Conservation (phyloP, 2,113 vertebrate genomes). For the Sphaerodactylus townsendi region DNA sequence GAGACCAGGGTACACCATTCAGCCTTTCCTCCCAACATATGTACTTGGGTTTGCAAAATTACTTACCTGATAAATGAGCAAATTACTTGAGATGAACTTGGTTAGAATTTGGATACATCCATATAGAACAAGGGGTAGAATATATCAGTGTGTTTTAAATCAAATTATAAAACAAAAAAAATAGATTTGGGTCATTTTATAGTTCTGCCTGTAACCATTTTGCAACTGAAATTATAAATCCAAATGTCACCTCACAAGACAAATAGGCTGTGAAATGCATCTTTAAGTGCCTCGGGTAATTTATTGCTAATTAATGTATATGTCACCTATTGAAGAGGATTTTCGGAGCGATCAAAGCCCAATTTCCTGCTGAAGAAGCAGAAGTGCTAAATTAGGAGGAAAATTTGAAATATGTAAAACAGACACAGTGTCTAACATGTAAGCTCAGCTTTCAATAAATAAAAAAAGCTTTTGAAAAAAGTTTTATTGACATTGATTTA, state of each 20-base stretch:
- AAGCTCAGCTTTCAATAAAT: background rate
- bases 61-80: background rate
- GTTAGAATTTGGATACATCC: background rate
- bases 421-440: background rate
- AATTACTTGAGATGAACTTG: background rate
- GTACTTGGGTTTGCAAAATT: background rate
- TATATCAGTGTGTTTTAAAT: background rate
- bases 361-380: background rate
- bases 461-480: background rate
- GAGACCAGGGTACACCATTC: no score
- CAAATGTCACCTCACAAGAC: constrained; percentile 7
- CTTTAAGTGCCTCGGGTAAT: constrained; percentile 26
- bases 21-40: background rate
- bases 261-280: constrained; percentile 15
- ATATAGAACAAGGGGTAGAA: background rate
- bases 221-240: constrained; percentile 4
- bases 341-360: constrained; percentile 12
- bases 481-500: background rate
- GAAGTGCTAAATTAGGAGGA: background rate
- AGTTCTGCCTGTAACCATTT: constrained; percentile 6
- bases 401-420: constrained; percentile 9
- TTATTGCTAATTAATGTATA: constrained; percentile 27
- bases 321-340: constrained; percentile 21
- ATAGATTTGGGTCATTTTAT: background rate
- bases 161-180: background rate